Base-by-base conservation (phyloP, 2,888 invertebrate genomes). In the Barypeithes pellucidus region DNA sequence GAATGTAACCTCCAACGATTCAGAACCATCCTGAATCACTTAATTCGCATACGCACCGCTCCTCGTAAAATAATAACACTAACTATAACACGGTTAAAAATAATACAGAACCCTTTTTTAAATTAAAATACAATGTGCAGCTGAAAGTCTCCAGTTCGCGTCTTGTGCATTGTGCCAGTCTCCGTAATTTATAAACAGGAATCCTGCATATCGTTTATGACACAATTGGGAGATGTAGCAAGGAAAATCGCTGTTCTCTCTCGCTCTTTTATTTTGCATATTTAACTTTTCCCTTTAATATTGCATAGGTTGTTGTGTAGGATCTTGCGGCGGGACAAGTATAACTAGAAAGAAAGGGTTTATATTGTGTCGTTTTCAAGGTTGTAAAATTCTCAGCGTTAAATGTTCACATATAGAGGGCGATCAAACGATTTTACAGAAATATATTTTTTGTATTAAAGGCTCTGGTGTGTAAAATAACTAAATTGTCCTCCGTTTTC, bases 151-250 rank as follows among this genome's bases (percentile, higher is more conserved):
- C 29, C 29, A 29, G 41, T 14, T 3, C 41, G 33, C 16, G 20
- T 54, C 45, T 67, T 18, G 22, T 22, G 41, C 41, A 29, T 24
- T 29, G 45, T 57, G 59, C 45, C 41, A 67, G 47, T 24, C 36
- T 29, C 43, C 29, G 45, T 72, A 66, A 72, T 67, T 72, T 67
- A 50, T 50, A 52, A 72, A 67, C 39, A 60, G 41, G 72, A 36
- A 67, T 36, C 22, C 66, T 60, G 72, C 66, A 72, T 67, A 72
- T 72, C 72, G 66, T 72, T 72, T 72, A 72, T 72, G 72, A 72
- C 72, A 72, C 72, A 66, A 72, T 67, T 60, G 72, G 72, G 72
- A 72, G 67, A 66, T 67, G 47, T 45, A 29, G 47, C 22, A 29
- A 72, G 72, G 67, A 60, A 72, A 72, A 72, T 72, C 52, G 50